Evolutionary conservation across 2,888 invertebrate species (phyloP), one percentile per base, ranked within the genome.

Genomic region (Sphaeridia pumilis): DNA sequence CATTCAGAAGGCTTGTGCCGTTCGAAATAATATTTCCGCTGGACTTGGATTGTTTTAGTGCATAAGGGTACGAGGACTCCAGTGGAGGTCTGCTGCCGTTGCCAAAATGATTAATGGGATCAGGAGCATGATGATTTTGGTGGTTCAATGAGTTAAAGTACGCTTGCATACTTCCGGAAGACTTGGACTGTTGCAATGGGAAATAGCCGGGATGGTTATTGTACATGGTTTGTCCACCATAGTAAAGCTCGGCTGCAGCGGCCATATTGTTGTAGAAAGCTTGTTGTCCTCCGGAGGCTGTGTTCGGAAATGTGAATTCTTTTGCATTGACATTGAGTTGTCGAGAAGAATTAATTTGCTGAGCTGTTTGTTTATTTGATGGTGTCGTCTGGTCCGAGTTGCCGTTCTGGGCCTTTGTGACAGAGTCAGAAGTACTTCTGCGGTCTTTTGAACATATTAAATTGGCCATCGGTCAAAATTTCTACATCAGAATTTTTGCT

Each of bases 291-390:
- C 60, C 65, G 48, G 28, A n/a, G n/a, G n/a, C n/a, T n/a, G n/a
- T n/a, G n/a, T n/a, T n/a, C 35, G 85, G 67, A 83, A 84, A 74
- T 25, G 58, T 58, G 52, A 89, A 88, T 76, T 88, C 88, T 75
- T 87, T 87, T 56, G 88, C 88, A 74, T 87, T 84, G 61, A 86
- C 87, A 72, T 88, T 88, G 66, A 88, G 76, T 72, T 82, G 82
- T 70, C 70, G 70, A 20, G 49, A 10, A 5, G 3, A 28, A n/a
- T n/a, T n/a, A n/a, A n/a, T n/a, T n/a, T n/a, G n/a, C n/a, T n/a
- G n/a, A n/a, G n/a, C n/a, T n/a, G n/a, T n/a, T n/a, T n/a, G n/a
- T n/a, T n/a, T n/a, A n/a, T n/a, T n/a, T n/a, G n/a, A n/a, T n/a
- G n/a, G n/a, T n/a, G n/a, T n/a, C n/a, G n/a, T n/a, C n/a, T n/a